Base-by-base conservation (phyloP, 2,888 invertebrate species). In the Metallyticus violacea region DNA sequence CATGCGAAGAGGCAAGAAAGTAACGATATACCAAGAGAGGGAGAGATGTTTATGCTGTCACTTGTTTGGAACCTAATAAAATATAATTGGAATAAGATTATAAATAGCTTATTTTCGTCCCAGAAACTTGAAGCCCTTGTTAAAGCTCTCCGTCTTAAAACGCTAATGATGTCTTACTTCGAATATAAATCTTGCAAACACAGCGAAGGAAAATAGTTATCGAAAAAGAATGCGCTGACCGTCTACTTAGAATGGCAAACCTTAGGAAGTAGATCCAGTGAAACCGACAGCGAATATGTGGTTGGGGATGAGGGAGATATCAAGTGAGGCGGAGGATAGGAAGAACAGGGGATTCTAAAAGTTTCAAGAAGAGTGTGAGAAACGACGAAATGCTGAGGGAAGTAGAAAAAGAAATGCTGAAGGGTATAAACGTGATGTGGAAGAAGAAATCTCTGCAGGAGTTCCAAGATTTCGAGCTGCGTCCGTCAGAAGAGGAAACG, bases 391-490 rank as follows among this genome's bases (percentile, higher is more conserved):
- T 83, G 77, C 83, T 85, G 86, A 85, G 86, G 22, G 86, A 62
- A 62, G 40, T 62, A 62, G 40, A 84, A 79, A 85, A 84, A 80
- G 84, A 86, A 86, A 86, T 85, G 86, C 84, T 86, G 86, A 86
- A 86, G 86, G 86, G 84, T 79, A 83, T 79, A 26, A 28, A 86
- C 86, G 86, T 86, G 86, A 84, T 26, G 86, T 85, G 86, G 76
- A 79, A 86, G 85, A 79, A 40, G 78, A 86, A 86, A 76, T 84
- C 25, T 26, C 22, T 29, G 26, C 7, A 83, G 28, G 79, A 27
- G 77, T 28, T 7, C 26, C 28, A 77, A 77, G 83, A 83, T 83
- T 83, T 81, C 30, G 6, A 62, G 40, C 40, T 0, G 2, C 40
- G 40, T 62, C 40, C 15, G 15, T 62, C 40, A 62, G 1, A 62